phyloP scores from a whole-genome alignment of 2,888 invertebrate genomes.

The Capitulum mitella region DNA sequence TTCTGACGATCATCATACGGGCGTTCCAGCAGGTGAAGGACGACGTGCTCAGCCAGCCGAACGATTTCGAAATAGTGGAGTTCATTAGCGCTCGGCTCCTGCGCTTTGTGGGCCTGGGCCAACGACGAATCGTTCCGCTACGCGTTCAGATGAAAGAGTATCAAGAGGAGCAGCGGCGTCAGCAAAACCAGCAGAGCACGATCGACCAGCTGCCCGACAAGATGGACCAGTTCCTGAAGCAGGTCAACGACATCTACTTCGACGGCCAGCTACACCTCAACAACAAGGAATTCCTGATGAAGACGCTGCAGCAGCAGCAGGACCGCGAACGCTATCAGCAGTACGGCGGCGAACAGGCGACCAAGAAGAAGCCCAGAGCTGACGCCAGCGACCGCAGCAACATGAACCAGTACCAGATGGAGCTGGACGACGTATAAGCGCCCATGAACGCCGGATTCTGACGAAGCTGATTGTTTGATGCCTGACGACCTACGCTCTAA shows the following conservation, averaged over 20 bases:
- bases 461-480: not conserved
- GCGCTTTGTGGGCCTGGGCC: not conserved
- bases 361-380: not conserved
- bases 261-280: not conserved
- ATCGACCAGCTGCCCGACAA: not conserved
- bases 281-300: not conserved
- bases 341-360: not conserved
- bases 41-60: conserved; percentile 43
- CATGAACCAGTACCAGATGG: not conserved
- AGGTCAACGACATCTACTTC: not conserved
- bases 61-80: conserved; percentile 47
- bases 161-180: not conserved
- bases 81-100: not conserved
- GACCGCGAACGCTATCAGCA: conserved; percentile 51
- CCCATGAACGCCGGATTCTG: not conserved
- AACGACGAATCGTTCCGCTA: not conserved
- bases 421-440: not conserved
- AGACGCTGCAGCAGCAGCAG: not conserved
- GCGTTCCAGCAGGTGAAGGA: conserved; percentile 42
- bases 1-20: conserved; percentile 44
- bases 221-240: not conserved
- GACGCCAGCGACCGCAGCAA: not conserved
- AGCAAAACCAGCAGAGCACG: not conserved
- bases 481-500: not conserved
- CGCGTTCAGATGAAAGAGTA: not conserved